A percentile compares a stretch with the other conserved stretches of the same genome.
Evolutionary conservation across 2,113 vertebrate genomes (phyloP).

Genomic region (Leucopsar rothschildi): DNA sequence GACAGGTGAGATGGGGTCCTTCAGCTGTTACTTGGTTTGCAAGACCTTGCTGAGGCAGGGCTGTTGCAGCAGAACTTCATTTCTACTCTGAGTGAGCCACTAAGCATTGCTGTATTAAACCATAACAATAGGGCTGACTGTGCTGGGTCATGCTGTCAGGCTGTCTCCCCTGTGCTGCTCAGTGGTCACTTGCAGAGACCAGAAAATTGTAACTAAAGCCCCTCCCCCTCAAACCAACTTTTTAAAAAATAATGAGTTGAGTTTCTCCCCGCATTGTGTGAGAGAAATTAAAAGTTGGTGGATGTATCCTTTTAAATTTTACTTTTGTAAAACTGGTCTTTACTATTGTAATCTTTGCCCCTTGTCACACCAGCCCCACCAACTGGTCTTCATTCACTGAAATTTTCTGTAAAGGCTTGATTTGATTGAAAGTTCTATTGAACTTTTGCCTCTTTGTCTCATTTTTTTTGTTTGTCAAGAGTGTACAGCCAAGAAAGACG

Average conservation of each 20-base stretch:
- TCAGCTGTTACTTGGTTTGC: background rate
- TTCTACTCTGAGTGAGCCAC: background rate
- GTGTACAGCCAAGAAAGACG: background rate
- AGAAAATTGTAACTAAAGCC: background rate
- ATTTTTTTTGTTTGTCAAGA: background rate
- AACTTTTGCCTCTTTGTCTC: background rate
- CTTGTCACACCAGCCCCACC: background rate
- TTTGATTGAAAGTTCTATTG: background rate
- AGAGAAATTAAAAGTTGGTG: background rate
- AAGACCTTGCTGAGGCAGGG: background rate
- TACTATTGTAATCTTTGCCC: background rate
- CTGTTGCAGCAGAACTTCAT: background rate
- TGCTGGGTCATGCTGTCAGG: background rate
- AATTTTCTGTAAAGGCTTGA: background rate
- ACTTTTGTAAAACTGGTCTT: background rate
- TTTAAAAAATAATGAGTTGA: background rate
- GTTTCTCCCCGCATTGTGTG: background rate
- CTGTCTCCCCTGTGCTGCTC: background rate
- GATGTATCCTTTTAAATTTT: background rate
- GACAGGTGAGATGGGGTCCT: background rate
- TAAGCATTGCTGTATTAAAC: background rate
- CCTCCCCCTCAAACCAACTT: background rate
- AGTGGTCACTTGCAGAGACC: background rate
- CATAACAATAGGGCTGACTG: background rate
- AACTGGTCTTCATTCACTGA: background rate